phyloP scores from a whole-genome alignment of 2,113 vertebrate species.

The Zosterops borbonicus region DNA sequence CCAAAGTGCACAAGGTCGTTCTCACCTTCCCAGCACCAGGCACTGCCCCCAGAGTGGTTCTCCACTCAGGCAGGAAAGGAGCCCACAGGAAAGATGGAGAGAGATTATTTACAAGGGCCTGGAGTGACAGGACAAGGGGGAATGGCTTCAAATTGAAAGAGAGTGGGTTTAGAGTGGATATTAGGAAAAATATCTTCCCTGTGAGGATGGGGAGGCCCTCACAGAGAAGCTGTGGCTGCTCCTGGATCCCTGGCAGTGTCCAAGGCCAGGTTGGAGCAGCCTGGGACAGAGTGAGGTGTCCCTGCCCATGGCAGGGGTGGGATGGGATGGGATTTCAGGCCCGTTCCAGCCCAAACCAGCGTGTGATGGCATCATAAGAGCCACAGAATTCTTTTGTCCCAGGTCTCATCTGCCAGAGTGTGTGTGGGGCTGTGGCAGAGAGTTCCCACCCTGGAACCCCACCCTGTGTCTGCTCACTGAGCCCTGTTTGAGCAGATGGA shows the following conservation, averaged over 20 bases:
- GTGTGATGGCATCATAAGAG: rapidly evolving
- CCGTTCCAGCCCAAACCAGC: not conserved
- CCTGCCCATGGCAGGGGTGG: not conserved
- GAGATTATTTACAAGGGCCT: not conserved
- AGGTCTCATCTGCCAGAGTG: rapidly evolving
- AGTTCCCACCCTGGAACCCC: not conserved
- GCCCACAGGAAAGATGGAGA: not conserved
- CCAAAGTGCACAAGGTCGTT: too few species aligned
- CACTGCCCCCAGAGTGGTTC: not conserved
- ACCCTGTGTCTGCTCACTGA: not conserved
- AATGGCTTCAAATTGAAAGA: not conserved
- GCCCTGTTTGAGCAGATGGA: not conserved
- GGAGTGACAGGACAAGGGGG: not conserved
- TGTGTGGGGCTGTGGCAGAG: not conserved
- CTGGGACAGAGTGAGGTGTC: not conserved
- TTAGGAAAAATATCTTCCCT: not conserved
- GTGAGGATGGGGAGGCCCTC: not conserved
- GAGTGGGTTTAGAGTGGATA: not conserved
- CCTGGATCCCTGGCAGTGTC: not conserved
- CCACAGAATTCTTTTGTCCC: rapidly evolving
- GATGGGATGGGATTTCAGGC: not conserved
- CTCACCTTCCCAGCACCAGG: not conserved
- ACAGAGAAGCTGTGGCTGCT: not conserved
- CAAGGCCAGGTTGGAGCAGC: not conserved
- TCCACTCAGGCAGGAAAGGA: not conserved